phyloP scores from a whole-genome alignment of 37 sponge, comb jelly and placozoan genomes.

The Cliona cf. orientalis region DNA sequence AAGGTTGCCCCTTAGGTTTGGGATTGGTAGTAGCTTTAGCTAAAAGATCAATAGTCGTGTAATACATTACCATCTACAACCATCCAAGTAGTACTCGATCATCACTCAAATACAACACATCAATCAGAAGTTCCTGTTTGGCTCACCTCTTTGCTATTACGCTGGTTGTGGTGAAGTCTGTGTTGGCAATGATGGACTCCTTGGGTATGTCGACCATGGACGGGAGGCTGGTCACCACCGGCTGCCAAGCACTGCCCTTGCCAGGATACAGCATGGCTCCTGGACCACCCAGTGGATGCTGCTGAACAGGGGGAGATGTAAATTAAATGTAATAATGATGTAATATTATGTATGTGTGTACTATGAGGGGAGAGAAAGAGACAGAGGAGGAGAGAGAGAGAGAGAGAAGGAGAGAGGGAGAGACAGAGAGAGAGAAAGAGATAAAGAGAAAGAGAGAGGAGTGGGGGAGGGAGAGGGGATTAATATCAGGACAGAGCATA shows the following conservation, averaged over 20 bases:
- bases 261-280: constrained; percentile 39
- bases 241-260: constrained; percentile 53
- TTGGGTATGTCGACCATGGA: constrained; percentile 47
- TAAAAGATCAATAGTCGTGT: too few relatives aligned
- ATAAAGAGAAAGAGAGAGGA: not conserved
- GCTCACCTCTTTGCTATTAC: constrained; percentile 77
- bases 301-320: not conserved
- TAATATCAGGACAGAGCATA: too few relatives aligned
- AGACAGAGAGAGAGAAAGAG: not conserved
- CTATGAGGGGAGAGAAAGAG: not conserved
- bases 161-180: constrained; percentile 79
- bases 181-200: constrained; percentile 82
- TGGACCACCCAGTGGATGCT: constrained; percentile 3
- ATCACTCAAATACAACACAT: constrained; percentile 3
- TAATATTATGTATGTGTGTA: constrained; percentile 3
- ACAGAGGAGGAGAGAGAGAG: constrained; percentile 15
- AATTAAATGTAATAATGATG: not conserved
- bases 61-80: not conserved
- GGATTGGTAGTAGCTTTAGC: not conserved
- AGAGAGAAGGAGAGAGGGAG: not conserved
- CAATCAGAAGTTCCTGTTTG: not conserved
- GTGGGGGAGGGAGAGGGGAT: too few relatives aligned
- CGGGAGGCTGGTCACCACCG: constrained; percentile 22
- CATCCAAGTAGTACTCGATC: not conserved
- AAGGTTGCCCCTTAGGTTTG: too few relatives aligned